Evolutionary conservation across 2,888 invertebrate species (phyloP).

Genomic region (Bellardia pandia): DNA sequence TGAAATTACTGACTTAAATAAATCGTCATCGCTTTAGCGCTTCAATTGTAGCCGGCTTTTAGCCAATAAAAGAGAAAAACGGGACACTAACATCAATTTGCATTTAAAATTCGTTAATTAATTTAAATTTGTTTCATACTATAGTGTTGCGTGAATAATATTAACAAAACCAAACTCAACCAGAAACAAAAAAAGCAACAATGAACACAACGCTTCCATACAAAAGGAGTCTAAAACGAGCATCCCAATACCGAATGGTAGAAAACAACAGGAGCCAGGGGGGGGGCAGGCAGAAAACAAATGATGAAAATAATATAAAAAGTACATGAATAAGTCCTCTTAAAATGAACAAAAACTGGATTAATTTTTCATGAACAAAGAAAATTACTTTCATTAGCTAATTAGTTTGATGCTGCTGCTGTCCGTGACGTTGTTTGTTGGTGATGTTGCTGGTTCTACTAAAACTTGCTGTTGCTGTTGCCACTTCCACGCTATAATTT

Average conservation of each 20-base stretch:
- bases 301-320: conserved; percentile 30
- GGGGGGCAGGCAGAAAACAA: neutral
- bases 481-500: neutral
- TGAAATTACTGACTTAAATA: no score
- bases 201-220: conserved; percentile 20
- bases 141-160: conserved; percentile 18
- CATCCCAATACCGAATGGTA: neutral
- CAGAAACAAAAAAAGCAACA: conserved; percentile 6
- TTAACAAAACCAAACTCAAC: conserved; percentile 20
- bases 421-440: conserved; percentile 32
- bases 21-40: neutral
- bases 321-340: conserved; percentile 16
- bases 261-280: conserved; percentile 14
- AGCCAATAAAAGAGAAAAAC: conserved; percentile 1
- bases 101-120: conserved; percentile 66
- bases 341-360: conserved; percentile 58
- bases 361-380: conserved; percentile 72
- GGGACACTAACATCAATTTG: conserved; percentile 37
- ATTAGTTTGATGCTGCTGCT: conserved; percentile 69
- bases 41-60: neutral
- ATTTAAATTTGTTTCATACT: conserved; percentile 55
- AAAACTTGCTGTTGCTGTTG: neutral
- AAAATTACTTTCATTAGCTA: conserved; percentile 74
- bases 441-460: neutral
- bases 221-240: neutral